Evolutionary conservation across 1,140 invertebrate genomes (phyloP).

Genomic region (Cydia pomonella): DNA sequence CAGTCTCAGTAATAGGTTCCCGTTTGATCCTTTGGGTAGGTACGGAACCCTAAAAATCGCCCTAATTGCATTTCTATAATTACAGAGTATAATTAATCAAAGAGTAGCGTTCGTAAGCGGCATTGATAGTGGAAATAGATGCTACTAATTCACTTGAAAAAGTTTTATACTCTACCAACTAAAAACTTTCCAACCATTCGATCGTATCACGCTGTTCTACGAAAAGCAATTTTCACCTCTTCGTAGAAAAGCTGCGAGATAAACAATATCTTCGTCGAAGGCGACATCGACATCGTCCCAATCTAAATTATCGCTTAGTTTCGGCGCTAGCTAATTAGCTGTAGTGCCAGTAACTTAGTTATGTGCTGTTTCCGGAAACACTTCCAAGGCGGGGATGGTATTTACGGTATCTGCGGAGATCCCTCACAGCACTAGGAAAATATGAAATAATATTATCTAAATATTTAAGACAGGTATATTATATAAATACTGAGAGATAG

Average conservation of each 20-base stretch:
- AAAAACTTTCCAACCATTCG: background rate
- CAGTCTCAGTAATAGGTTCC: too few relatives aligned
- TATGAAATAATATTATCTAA: background rate
- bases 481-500: too few relatives aligned
- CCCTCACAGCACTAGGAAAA: background rate
- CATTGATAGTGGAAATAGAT: too few relatives aligned
- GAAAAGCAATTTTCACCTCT: constrained; percentile 9
- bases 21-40: too few relatives aligned
- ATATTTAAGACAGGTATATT: too few relatives aligned
- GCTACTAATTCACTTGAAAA: background rate
- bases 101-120: too few relatives aligned
- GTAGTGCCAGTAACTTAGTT: constrained; percentile 59
- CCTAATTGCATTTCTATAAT: too few relatives aligned
- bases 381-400: background rate
- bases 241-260: constrained; percentile 24
- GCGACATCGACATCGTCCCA: constrained; percentile 58
- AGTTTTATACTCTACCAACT: background rate
- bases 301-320: constrained; percentile 75
- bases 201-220: background rate
- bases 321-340: constrained; percentile 69
- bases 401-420: background rate
- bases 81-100: too few relatives aligned
- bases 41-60: too few relatives aligned
- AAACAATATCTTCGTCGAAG: constrained; percentile 35
- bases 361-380: background rate